Conservation (phyloP, 2,888 invertebrate genomes). For the Gibbula magus region DNA sequence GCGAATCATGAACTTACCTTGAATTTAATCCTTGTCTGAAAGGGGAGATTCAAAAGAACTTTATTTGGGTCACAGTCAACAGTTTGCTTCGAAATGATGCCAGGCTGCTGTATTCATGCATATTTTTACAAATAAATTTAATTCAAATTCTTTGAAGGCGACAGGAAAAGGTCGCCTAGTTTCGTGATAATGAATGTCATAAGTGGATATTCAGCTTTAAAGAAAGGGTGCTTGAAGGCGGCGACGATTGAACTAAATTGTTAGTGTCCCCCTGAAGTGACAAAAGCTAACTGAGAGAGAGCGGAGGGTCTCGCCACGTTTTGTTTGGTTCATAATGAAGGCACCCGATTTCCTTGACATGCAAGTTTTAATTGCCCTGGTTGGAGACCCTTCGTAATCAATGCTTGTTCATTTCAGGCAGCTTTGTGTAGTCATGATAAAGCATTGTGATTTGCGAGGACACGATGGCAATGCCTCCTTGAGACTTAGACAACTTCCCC, state of each 20-base stretch:
- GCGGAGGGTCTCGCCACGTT: not conserved
- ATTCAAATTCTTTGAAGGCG: constrained; percentile 2
- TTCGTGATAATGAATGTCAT: not conserved
- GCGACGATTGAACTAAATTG: not conserved
- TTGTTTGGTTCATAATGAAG: constrained; percentile 5
- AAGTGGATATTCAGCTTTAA: not conserved
- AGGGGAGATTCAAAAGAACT: too few relatives aligned
- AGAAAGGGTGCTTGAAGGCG: not conserved
- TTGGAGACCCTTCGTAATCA: not conserved
- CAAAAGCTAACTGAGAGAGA: not conserved
- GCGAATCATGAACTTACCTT: too few relatives aligned
- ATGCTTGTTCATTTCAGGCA: not conserved
- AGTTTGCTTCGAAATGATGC: not conserved
- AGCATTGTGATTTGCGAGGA: constrained; percentile 6
- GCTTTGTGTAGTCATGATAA: constrained; percentile 7
- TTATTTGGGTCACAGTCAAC: not conserved
- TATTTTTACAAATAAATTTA: not conserved
- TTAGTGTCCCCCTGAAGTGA: not conserved
- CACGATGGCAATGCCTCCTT: not conserved
- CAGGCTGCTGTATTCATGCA: not conserved
- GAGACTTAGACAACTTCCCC: constrained; percentile 8
- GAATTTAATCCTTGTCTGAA: too few relatives aligned
- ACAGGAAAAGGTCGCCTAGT: not conserved
- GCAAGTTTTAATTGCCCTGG: constrained; percentile 13
- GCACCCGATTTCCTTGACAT: not conserved